phyloP scores from a whole-genome alignment of 2,797 vertebrate species.

The Glyptemys insculpta region DNA sequence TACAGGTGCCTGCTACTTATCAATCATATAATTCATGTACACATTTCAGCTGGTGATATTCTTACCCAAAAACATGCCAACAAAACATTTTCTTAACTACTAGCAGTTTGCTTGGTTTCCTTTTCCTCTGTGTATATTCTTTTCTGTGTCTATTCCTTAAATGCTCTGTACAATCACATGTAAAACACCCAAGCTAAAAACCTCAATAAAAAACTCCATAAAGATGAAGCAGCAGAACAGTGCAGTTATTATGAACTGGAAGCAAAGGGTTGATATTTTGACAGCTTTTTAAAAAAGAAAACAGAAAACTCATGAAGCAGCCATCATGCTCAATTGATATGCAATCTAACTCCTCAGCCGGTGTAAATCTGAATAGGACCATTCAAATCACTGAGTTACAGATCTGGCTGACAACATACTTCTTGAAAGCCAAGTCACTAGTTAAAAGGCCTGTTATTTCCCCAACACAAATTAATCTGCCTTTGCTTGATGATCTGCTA shows the following conservation, averaged over 20 bases:
- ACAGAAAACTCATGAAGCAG: background rate
- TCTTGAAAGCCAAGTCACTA: background rate
- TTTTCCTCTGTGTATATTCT: slow-evolving; percentile 35
- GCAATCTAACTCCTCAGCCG: background rate
- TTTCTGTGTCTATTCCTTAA: slow-evolving; percentile 55
- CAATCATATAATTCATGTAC: background rate
- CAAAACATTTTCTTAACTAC: slow-evolving; percentile 30
- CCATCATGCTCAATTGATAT: background rate
- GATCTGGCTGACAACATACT: background rate
- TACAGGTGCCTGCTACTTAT: slow-evolving; percentile 53
- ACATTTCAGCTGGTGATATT: slow-evolving; percentile 9
- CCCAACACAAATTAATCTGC: background rate
- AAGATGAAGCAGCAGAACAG: slow-evolving; percentile 57
- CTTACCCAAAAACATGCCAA: slow-evolving; percentile 54
- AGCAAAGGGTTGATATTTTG: slow-evolving; percentile 48
- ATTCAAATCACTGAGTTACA: background rate
- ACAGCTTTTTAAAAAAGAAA: background rate
- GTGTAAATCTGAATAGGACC: background rate
- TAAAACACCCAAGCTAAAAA: slow-evolving; percentile 73
- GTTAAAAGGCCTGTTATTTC: background rate
- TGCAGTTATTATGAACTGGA: slow-evolving; percentile 64
- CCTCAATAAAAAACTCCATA: slow-evolving; percentile 67
- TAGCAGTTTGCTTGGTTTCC: slow-evolving; percentile 55
- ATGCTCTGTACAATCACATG: slow-evolving; percentile 75
- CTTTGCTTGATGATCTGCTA: background rate